Percentiles rank a stretch among this genome's conserved stretches.
phyloP scores from a whole-genome alignment of 2,888 invertebrate genomes.

The Lymantria monacha region DNA sequence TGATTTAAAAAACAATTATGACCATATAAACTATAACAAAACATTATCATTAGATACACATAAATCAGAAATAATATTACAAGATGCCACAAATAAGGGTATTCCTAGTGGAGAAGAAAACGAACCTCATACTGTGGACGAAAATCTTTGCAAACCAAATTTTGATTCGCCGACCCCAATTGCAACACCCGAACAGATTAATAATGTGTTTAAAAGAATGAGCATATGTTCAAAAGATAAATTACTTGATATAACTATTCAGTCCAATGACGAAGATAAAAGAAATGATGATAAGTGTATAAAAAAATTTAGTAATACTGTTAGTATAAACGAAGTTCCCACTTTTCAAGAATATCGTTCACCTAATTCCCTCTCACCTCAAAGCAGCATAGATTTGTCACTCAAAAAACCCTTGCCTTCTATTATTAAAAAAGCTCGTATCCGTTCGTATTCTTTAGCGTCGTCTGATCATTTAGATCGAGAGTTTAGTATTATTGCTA shows the following conservation, averaged over 20 bases:
- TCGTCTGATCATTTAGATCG: conserved; percentile 60
- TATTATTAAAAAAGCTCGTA: conserved; percentile 63
- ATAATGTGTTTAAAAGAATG: conserved; percentile 57
- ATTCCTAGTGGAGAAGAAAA: conserved; percentile 9
- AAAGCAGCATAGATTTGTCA: conserved; percentile 53
- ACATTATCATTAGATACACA: conserved; percentile 31
- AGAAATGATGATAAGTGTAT: conserved; percentile 27
- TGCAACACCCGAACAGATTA: conserved; percentile 46
- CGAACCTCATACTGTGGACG: conserved; percentile 1
- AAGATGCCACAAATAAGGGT: conserved; percentile 11
- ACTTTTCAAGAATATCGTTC: conserved; percentile 77
- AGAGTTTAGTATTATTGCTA: conserved; percentile 79
- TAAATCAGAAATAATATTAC: conserved; percentile 14
- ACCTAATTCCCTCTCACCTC: conserved; percentile 54
- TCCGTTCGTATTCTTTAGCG: conserved; percentile 61
- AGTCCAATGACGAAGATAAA: conserved; percentile 4
- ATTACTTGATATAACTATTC: conserved; percentile 13
- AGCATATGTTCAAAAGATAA: conserved; percentile 35
- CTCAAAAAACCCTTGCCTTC: conserved; percentile 57
- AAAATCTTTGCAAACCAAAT: conserved; percentile 41
- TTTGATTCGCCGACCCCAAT: conserved; percentile 45
- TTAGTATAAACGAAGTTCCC: conserved; percentile 78
- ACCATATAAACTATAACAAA: conserved; percentile 29
- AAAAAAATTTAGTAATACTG: conserved; percentile 59
- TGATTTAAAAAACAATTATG: conserved; percentile 55